Evolutionary conservation across 2,888 invertebrate genomes (phyloP).

Genomic region (Tromatobia lineatoria): DNA sequence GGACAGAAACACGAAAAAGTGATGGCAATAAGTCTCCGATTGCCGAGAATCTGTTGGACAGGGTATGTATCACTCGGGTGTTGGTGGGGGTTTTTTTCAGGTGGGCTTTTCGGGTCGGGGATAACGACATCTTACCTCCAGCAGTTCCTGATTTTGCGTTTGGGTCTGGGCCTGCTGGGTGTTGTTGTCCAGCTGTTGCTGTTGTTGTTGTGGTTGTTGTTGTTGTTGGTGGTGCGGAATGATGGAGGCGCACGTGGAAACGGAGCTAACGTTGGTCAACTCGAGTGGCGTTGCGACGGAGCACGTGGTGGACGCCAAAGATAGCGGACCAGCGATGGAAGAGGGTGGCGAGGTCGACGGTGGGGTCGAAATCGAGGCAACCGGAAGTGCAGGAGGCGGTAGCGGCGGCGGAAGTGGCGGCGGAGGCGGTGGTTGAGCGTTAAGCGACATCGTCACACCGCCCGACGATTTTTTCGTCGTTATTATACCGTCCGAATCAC

Average conservation of each 20-base stretch:
- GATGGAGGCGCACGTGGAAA: conserved; percentile 29
- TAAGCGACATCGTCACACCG: conserved; percentile 16
- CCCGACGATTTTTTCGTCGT: conserved; percentile 51
- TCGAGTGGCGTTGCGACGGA: conserved; percentile 26
- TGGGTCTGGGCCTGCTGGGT: conserved; percentile 83
- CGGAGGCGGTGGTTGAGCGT: conserved; percentile 16
- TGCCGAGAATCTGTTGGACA: conserved; percentile 39
- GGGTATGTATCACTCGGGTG: conserved; percentile 24
- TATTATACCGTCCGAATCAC: conserved; percentile 72
- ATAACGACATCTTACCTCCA: conserved; percentile 84
- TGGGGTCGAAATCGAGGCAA: conserved; percentile 64
- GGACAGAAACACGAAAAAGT: background rate
- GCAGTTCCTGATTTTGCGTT: conserved; percentile 84
- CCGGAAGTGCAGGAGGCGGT: conserved; percentile 49
- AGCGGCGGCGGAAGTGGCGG: conserved; percentile 41
- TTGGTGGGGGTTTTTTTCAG: conserved; percentile 11
- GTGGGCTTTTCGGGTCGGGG: conserved; percentile 51
- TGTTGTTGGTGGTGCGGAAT: conserved; percentile 55
- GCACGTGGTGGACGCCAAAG: conserved; percentile 15
- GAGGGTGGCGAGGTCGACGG: conserved; percentile 60
- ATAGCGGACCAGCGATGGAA: conserved; percentile 27
- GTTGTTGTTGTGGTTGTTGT: conserved; percentile 64
- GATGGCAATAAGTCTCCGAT: background rate
- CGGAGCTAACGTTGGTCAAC: conserved; percentile 21
- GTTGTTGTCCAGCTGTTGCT: conserved; percentile 77